Percentiles rank a stretch among this genome's conserved stretches.
phyloP scores from a whole-genome alignment of 2,888 invertebrate genomes.

The Caradrina kadenii region DNA sequence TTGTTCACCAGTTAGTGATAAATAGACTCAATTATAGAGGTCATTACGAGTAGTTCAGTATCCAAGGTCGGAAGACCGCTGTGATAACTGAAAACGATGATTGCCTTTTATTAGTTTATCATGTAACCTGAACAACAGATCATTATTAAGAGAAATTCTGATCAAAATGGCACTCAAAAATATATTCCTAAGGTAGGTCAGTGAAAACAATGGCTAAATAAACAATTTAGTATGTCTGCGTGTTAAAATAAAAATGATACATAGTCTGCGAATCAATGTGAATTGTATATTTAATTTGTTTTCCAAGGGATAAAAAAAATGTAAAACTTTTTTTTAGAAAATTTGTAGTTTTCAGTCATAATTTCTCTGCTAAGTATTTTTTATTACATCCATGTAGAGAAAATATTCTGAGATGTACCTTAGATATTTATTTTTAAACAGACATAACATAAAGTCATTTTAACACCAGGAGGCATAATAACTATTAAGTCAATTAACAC shows the following conservation, averaged over 20 bases:
- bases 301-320: not conserved
- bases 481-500: not conserved
- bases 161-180: constrained; percentile 71
- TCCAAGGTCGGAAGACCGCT: constrained; percentile 44
- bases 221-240: not conserved
- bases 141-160: constrained; percentile 27
- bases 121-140: constrained; percentile 27
- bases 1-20: constrained; percentile 22
- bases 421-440: not conserved
- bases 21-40: constrained; percentile 40
- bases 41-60: constrained; percentile 30
- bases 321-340: no score
- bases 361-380: no score
- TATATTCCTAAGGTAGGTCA: constrained; percentile 65
- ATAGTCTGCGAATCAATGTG: not conserved
- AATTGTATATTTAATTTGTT: not conserved
- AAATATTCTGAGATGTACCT: no score
- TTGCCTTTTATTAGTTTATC: constrained; percentile 24
- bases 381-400: no score
- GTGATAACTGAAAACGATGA: constrained; percentile 20
- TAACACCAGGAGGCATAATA: no score
- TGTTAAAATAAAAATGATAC: not conserved
- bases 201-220: not conserved
- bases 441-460: no score
- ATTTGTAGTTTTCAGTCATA: no score